Percentiles rank a stretch among this genome's conserved stretches.
These are phyloP conservation scores for Lophochroa leadbeateri DNA, from an alignment of 2,113 vertebrate species.

Conservation along the genomic window DNA sequence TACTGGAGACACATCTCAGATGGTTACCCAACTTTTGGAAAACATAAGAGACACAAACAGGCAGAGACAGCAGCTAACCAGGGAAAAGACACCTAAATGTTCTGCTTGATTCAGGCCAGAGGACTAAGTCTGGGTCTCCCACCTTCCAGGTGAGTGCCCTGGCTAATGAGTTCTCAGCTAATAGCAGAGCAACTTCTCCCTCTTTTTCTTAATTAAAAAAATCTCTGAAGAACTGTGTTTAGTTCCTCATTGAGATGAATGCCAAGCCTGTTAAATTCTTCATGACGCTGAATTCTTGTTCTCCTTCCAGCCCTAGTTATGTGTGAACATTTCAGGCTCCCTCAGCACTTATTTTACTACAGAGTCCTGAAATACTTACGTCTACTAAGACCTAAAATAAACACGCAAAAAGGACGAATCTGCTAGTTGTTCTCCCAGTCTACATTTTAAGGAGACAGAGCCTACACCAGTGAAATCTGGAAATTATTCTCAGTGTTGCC, in stretches of 20 bases:
- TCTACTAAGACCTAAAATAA: constrained; percentile 66
- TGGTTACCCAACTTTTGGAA: neutral
- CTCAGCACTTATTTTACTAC: constrained; percentile 66
- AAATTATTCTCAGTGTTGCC: neutral
- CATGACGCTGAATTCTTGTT: constrained; percentile 61
- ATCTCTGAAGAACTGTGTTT: constrained; percentile 43
- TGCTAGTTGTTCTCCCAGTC: constrained; percentile 6
- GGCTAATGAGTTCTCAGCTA: neutral
- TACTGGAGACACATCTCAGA: neutral
- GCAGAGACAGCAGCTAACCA: neutral
- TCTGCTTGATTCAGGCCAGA: neutral
- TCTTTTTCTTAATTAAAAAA: neutral
- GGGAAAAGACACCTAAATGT: neutral
- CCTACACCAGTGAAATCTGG: neutral
- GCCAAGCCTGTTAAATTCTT: constrained; percentile 60
- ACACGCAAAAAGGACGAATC: constrained; percentile 16
- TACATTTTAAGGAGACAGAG: neutral
- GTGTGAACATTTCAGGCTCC: constrained; percentile 64
- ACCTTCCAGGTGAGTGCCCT: neutral
- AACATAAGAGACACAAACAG: accelerated
- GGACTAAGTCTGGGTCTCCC: neutral
- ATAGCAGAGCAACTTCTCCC: neutral
- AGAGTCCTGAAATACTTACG: constrained; percentile 61
- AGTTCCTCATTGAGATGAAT: constrained; percentile 25
- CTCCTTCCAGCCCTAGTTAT: constrained; percentile 56